Base-by-base conservation (phyloP, 2,797 vertebrate species). In the Sebastes steindachneri region DNA sequence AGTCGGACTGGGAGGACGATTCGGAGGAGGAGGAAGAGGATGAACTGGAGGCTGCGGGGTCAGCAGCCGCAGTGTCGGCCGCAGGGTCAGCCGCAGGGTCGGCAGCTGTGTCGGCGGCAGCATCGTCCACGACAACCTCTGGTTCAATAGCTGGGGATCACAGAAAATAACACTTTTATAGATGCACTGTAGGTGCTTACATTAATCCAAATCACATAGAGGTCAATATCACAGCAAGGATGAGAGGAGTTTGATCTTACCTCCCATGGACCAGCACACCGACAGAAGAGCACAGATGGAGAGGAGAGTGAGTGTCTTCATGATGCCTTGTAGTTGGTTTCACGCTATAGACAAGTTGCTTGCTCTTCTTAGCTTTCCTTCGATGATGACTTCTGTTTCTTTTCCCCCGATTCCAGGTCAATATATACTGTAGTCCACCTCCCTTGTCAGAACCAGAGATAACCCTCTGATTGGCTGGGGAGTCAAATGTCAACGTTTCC, bases 241-340 rank as follows among this genome's bases (percentile, higher is more conserved):
- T 26, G 21, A 57, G 21, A 21, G 4, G 57, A 62, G 63, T 71
- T 53, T 29, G 28, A 23, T 23, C 96, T 94, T 95, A 99, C 98
- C 97, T 28, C 97, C 97, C 83, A 95, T 97, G 82, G 97, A 95
- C 84, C 92, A 92, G 89, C 94, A 95, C 80, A 96, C 87, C 1
- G 95, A 94, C 70, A 97, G 88, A 19, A 96, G 90, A 55, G 96
- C 91, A 85, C 97, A 95, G 86, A 97, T 12, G 0, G 35, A 69
- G 68, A 98, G 91, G 29, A 97, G 66, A 25, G 94, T 73, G 72
- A 99, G 91, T 65, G 95, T 92, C 95, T 96, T 97, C 98, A 99
- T 99, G 86, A 79, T 97, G 88, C 57, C 67, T 88, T 57, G 73
- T 37, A 70, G 59, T 80, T 80, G 48, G 73, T 68, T 68, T 82